A percentile compares a stretch with the other conserved stretches of the same genome.
Conservation (phyloP, 2,797 vertebrate species). For the Alcedo quadribrachys region DNA sequence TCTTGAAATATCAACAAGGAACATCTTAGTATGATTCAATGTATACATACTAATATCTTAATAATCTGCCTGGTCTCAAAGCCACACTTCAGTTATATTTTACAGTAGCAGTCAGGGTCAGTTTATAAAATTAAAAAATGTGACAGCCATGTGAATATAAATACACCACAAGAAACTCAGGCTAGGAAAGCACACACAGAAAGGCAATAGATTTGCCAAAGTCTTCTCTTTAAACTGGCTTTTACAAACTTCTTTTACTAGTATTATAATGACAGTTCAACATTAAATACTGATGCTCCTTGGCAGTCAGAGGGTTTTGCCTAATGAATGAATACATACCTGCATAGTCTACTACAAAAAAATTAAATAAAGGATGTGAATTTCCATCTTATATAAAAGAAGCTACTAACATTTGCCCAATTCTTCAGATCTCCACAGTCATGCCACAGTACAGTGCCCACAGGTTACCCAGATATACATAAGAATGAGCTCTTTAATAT, state of each 20-base stretch:
- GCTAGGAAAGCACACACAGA: neutral
- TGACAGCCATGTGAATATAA: conserved; percentile 29
- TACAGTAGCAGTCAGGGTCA: neutral
- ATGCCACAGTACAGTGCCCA: neutral
- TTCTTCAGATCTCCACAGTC: neutral
- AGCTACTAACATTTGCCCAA: neutral
- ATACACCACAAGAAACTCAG: neutral
- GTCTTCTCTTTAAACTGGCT: neutral
- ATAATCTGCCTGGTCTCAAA: conserved; percentile 15
- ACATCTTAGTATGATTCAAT: neutral
- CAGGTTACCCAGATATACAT: accelerated
- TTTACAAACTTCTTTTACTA: neutral
- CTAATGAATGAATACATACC: neutral
- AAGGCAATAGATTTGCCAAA: neutral
- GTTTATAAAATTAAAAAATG: conserved; percentile 32
- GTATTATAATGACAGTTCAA: neutral
- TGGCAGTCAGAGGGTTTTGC: neutral
- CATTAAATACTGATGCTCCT: neutral
- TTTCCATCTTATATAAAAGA: neutral
- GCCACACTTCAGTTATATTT: conserved; percentile 30
- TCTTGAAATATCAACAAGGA: conserved; percentile 6
- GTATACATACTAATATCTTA: conserved; percentile 11
- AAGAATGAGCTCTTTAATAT: neutral
- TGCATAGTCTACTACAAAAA: neutral
- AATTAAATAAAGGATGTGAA: neutral